phyloP scores from a whole-genome alignment of 2,797 vertebrate genomes.

The Dermochelys coriacea region DNA sequence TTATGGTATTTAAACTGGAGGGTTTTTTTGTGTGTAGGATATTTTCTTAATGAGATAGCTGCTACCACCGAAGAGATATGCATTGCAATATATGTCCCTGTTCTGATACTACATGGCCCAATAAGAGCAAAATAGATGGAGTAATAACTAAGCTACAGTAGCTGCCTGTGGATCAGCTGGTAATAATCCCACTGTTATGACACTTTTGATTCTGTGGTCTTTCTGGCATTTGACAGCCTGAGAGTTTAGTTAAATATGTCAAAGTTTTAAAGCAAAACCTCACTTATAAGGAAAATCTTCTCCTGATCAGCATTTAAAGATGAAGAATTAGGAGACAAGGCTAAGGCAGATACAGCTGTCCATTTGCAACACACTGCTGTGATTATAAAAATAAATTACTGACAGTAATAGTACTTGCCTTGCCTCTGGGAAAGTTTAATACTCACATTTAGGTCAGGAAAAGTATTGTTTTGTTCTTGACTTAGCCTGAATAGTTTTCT shows the following conservation, averaged over 20 bases:
- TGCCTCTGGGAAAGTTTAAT: background rate
- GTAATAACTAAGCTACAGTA: slow-evolving; percentile 2
- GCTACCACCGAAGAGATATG: background rate
- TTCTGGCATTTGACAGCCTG: slow-evolving; percentile 37
- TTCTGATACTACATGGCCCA: background rate
- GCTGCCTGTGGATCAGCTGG: background rate
- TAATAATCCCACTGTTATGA: background rate
- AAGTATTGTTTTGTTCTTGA: background rate
- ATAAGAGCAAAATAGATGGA: slow-evolving; percentile 15
- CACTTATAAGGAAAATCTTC: slow-evolving; percentile 3
- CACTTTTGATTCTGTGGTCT: slow-evolving; percentile 12
- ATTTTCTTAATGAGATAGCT: background rate
- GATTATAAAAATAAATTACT: background rate
- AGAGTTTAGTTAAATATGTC: slow-evolving; percentile 35
- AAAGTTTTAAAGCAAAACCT: slow-evolving; percentile 28
- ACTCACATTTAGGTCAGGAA: background rate
- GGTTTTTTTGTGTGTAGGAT: background rate
- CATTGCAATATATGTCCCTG: background rate
- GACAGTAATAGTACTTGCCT: background rate
- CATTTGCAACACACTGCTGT: background rate
- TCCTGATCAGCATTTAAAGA: background rate
- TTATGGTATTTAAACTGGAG: background rate
- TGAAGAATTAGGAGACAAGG: background rate
- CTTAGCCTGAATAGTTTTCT: background rate
- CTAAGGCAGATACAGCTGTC: background rate